Evolutionary conservation across 2,797 vertebrate species (phyloP).

Genomic region (Pseudopleuronectes americanus): DNA sequence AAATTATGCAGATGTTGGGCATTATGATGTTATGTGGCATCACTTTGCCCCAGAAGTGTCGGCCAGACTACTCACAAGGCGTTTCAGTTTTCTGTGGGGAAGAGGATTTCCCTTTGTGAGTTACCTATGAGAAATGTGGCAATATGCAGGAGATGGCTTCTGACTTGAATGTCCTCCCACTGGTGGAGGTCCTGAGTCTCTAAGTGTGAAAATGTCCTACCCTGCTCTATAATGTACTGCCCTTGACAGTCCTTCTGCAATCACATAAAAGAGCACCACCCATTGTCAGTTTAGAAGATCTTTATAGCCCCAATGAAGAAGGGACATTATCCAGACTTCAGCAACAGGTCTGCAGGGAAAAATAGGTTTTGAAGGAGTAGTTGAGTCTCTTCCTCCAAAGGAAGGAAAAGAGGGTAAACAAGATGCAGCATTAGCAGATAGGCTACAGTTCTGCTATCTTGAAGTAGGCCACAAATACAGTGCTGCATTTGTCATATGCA

Average conservation of each 20-base stretch:
- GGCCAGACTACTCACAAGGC: too few relatives aligned
- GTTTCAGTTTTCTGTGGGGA: too few relatives aligned
- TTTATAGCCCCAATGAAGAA: slow-evolving; percentile 42
- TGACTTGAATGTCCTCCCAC: too few relatives aligned
- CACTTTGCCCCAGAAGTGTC: too few relatives aligned
- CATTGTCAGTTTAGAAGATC: slow-evolving; percentile 31
- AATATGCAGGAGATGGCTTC: background rate
- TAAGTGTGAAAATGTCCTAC: too few relatives aligned
- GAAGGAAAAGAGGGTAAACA: slow-evolving; percentile 14
- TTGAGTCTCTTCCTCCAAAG: slow-evolving; percentile 12
- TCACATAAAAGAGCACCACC: slow-evolving; percentile 7
- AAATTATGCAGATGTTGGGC: too few relatives aligned
- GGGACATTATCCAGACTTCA: slow-evolving; percentile 41
- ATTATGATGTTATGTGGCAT: too few relatives aligned
- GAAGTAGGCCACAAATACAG: slow-evolving; percentile 78
- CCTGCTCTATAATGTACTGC: slow-evolving; percentile 16
- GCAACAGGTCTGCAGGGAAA: slow-evolving; percentile 7
- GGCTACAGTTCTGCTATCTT: slow-evolving; percentile 51
- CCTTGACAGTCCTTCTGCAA: slow-evolving; percentile 24
- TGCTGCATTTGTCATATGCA: slow-evolving; percentile 78
- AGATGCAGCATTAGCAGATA: slow-evolving; percentile 12
- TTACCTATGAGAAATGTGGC: too few relatives aligned
- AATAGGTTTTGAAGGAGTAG: slow-evolving; percentile 1
- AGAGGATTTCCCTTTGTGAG: too few relatives aligned
- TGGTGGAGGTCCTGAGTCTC: too few relatives aligned